Base-by-base conservation (phyloP, 2,888 invertebrate genomes). In the Amblyteles armatorius region DNA sequence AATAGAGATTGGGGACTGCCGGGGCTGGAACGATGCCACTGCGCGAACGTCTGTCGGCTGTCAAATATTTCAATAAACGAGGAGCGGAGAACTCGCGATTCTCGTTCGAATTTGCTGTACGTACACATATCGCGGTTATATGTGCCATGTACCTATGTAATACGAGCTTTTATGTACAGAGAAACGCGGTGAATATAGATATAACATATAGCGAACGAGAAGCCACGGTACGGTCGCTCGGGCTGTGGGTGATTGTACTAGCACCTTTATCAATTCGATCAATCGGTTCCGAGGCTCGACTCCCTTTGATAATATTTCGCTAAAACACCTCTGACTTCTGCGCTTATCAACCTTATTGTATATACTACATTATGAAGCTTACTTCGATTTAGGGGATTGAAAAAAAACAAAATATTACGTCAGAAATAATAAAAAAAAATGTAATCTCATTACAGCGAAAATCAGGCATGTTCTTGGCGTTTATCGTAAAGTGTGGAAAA, bases 61-160 rank as follows among this genome's bases (percentile, higher is more conserved):
- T 88, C 88, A 85, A 86, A 85, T 88, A 86, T 87, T 86, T 86
- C 84, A 72, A 76, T 84, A 82, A 87, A 87, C 86, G 87, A 77
- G 84, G 80, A 29, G 76, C 68, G 73, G 60, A 60, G 60, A 33
- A 69, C 65, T 79, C 76, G 36, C n/a, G 48, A 13, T 67, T 48
- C 60, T 60, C 65, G 67, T 65, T 22, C 33, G 55, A 72, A 72
- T 77, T 57, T 72, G 52, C 67, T 22, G 44, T 55, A 77, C 55
- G 65, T 26, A 67, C 71, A 67, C 55, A 57, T 60, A 67, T 78
- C 72, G 63, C 52, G 60, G 19, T 5, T 26, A 44, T 68, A 50
- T 82, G 48, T 48, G 36, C 33, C 44, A 48, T 69, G 26, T 68
- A 48, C 44, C 44, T 60, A 69, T 67, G 68, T 80, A 68, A 69